Conservation (phyloP, 1,140 invertebrate species). For the Chymomyza costata region DNA sequence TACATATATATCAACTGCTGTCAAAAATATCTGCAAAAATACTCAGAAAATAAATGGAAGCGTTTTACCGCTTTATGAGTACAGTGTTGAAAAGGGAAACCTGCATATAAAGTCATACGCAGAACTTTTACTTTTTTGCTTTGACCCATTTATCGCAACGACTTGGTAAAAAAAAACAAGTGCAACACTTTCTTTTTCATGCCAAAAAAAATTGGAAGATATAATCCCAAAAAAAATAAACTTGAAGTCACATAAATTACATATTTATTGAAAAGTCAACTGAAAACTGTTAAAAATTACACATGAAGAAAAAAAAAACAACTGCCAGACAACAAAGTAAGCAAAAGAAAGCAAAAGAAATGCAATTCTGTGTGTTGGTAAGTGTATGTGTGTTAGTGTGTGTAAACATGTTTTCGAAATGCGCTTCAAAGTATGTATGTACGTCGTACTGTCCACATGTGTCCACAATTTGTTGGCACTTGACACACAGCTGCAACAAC, state of each 20-base stretch:
- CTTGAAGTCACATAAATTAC: conserved; percentile 37
- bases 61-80: too few relatives aligned
- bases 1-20: too few relatives aligned
- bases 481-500: conserved; percentile 50
- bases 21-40: too few relatives aligned
- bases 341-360: conserved; percentile 55
- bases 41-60: too few relatives aligned
- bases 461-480: conserved; percentile 65
- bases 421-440: conserved; percentile 45
- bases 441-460: conserved; percentile 32
- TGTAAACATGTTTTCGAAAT: conserved; percentile 69
- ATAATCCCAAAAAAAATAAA: too few relatives aligned
- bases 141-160: conserved; percentile 26
- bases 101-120: too few relatives aligned
- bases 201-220: not conserved
- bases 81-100: too few relatives aligned
- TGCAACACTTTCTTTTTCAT: conserved; percentile 58
- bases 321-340: conserved; percentile 10
- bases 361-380: conserved; percentile 12
- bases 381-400: conserved; percentile 27
- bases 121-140: conserved; percentile 51
- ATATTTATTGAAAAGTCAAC: conserved; percentile 42
- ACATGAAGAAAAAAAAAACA: conserved; percentile 28
- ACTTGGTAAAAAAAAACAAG: too few relatives aligned
- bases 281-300: too few relatives aligned